Conservation (phyloP, 2,113 vertebrate genomes). For the Collichthys lucidus region DNA sequence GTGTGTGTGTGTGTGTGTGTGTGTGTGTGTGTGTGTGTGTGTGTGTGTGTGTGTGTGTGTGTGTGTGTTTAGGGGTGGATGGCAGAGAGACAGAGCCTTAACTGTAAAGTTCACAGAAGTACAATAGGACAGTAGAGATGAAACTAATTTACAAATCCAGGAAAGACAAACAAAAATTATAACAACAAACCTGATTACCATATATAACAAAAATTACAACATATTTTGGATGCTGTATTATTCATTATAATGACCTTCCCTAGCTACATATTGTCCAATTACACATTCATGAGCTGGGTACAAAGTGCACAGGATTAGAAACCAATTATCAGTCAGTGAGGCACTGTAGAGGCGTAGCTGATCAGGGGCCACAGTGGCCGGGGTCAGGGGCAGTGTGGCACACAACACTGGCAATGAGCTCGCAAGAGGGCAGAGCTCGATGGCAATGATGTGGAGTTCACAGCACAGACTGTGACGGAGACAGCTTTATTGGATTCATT, state of each 20-base stretch:
- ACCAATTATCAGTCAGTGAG: conserved; percentile 58
- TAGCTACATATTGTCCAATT: conserved; percentile 48
- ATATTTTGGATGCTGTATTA: not conserved
- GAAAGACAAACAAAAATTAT: not conserved
- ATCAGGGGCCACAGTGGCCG: conserved; percentile 40
- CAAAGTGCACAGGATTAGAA: conserved; percentile 62
- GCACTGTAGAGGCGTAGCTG: conserved; percentile 29
- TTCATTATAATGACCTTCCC: not conserved
- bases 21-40: not conserved
- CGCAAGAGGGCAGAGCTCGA: conserved; percentile 12
- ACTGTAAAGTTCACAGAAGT: conserved; percentile 7
- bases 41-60: not conserved
- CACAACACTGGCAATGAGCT: conserved; percentile 44
- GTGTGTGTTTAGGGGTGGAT: conserved; percentile 4
- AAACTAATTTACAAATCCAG: not conserved
- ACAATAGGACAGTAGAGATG: not conserved
- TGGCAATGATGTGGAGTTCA: conserved; percentile 22
- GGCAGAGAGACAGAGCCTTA: not conserved
- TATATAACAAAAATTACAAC: not conserved
- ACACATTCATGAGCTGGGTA: conserved; percentile 47
- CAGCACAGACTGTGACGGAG: conserved; percentile 1
- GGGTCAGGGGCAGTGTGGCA: conserved; percentile 62
- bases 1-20: conserved; percentile 5
- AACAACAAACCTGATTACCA: not conserved
- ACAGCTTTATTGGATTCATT: conserved; percentile 27